Conservation (phyloP, 2,888 invertebrate genomes). For the Athalia rosae region DNA sequence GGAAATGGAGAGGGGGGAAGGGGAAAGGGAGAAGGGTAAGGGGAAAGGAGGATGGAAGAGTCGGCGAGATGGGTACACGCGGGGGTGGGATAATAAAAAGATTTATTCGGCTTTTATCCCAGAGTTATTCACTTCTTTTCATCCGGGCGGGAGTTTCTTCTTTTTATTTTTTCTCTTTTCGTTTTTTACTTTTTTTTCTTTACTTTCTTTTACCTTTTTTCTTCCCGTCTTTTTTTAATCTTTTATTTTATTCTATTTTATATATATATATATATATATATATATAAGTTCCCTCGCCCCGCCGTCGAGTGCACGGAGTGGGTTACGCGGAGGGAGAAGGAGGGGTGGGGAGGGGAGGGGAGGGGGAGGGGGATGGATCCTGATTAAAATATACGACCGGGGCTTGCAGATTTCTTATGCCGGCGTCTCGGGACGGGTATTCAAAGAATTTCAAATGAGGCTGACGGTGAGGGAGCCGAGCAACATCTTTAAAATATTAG, state of each 20-base stretch:
- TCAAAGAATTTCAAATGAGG: constrained; percentile 71
- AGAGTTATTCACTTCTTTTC: constrained; percentile 73
- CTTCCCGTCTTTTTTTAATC: constrained; percentile 51
- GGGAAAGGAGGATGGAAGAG: constrained; percentile 51
- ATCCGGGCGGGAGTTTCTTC: constrained; percentile 63
- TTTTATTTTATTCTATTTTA: constrained; percentile 18
- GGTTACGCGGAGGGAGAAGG: constrained; percentile 19
- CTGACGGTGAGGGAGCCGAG: constrained; percentile 49
- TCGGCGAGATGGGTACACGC: constrained; percentile 56
- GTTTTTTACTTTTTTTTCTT: constrained; percentile 50
- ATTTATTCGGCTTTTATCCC: constrained; percentile 73
- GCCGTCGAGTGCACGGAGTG: constrained; percentile 37
- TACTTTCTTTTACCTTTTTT: constrained; percentile 41
- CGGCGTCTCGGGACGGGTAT: constrained; percentile 62
- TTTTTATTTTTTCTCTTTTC: constrained; percentile 57
- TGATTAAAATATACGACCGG: constrained; percentile 72
- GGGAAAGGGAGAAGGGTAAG: constrained; percentile 50
- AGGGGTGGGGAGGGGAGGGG: constrained; percentile 57
- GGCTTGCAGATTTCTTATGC: constrained; percentile 65
- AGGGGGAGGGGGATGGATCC: constrained; percentile 59
- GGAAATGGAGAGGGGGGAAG: constrained; percentile 54
- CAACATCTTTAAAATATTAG: constrained; percentile 69
- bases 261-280: no score
- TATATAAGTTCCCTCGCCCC: constrained; percentile 47
- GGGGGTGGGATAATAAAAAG: constrained; percentile 71